Conservation (phyloP, 1,140 invertebrate species). For the Coptotermes formosanus region DNA sequence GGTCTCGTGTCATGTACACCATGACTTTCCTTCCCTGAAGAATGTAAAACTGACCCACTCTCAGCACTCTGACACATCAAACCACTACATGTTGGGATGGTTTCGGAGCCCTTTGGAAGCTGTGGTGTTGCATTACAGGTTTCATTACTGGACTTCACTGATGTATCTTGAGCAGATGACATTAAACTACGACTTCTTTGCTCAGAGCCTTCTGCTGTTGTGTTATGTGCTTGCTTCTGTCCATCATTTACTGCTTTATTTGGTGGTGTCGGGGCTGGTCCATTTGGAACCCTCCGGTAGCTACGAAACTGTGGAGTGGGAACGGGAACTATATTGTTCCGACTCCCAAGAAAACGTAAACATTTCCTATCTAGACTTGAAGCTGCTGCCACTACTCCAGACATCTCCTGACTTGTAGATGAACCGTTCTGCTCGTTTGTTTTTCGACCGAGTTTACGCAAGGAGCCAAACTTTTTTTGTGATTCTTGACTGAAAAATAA, state of each 20-base stretch:
- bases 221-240: no score
- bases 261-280: background rate
- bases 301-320: conserved; percentile 76
- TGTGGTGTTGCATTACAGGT: no score
- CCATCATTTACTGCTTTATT: background rate
- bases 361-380: conserved; percentile 74
- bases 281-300: conserved; percentile 60
- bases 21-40: no score
- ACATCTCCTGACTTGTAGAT: conserved; percentile 42
- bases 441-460: conserved; percentile 63
- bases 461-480: conserved; percentile 59
- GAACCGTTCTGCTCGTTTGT: conserved; percentile 34
- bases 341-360: conserved; percentile 58
- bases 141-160: background rate
- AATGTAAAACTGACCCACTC: no score
- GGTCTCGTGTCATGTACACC: background rate
- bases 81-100: background rate
- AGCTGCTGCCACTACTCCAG: conserved; percentile 40
- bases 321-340: conserved; percentile 64
- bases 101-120: background rate
- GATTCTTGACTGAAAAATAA: conserved; percentile 20
- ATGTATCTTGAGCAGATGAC: no score
- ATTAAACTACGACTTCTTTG: background rate
- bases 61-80: no score
- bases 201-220: background rate